Evolutionary conservation across 2,888 invertebrate species (phyloP), one percentile per base, ranked within the genome.

Genomic region (Lamellibrachia satsuma): DNA sequence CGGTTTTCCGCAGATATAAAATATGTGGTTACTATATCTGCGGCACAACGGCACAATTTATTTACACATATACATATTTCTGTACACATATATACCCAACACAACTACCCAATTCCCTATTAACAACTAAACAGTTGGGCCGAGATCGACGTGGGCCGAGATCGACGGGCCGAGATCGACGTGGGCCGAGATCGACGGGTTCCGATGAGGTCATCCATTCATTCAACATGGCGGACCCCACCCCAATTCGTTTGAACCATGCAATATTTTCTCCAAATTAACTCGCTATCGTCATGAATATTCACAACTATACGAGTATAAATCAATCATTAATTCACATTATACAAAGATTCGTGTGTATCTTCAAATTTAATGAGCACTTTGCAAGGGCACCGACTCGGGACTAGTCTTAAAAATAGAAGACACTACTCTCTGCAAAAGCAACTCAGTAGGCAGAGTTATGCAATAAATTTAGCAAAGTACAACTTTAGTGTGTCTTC

Each of bases 331-430:
- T 75, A 75, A 75, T n/a, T 6, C 11, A 75, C 75, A 22, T 75
- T 75, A 75, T 75, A 15, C n/a, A n/a, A 22, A 75, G 22, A 75
- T 75, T 75, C 6, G n/a, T 75, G 75, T 75, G 75, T 75, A 75
- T 75, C 75, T 75, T 75, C 75, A 75, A 75, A 75, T 75, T 75
- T 75, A 75, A 75, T 75, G 75, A 75, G 75, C 75, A 75, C 75
- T 75, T 75, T 75, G 75, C 75, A 75, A 75, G 75, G 75, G 75
- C 75, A 75, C 75, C 75, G 75, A 75, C 75, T 75, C 75, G 75
- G 75, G 75, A 75, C 75, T 75, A 22, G 75, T 75, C 75, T 75
- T 75, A 75, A 75, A 55, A 75, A 75, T 75, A 75, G 75, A 75
- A 11, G 75, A 75, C 6, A 75, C 75, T 75, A 75, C 75, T 22